Evolutionary conservation across 2,888 invertebrate species (phyloP), one percentile per base, ranked within the genome.

Genomic region (Plebejus melissa): DNA sequence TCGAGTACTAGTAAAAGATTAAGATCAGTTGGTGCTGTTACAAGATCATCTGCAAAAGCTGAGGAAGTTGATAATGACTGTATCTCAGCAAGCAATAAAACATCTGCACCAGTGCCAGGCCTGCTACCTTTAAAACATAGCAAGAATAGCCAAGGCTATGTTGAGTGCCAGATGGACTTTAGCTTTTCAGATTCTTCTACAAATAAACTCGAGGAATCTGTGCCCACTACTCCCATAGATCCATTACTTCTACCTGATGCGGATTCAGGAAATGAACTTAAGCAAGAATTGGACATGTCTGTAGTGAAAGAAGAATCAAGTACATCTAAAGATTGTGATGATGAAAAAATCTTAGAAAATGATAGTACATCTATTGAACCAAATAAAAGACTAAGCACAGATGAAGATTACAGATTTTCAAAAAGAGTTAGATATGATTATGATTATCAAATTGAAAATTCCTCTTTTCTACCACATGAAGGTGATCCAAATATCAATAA

Each of bases 21-120:
- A 86, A 82, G 96, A 71, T 95, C 95, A 74, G 95, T 95, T n/a
- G 96, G 96, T 76, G 96, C 96, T 77, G 95, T 96, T 65, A 96
- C 96, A 22, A 86, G 96, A 76, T 95, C 95, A 28, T 94, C 95
- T 75, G 89, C 95, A 16, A 94, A 90, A 82, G 91, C 89, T 77
- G 91, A 94, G 83, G 92, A 91, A 76, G 79, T 81, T 58, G 76
- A 82, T 38, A 91, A 92, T 78, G 90, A 91, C 58, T 75, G 82
- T 69, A 77, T 82, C 32, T 77, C 81, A 65, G 77, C 83, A 46
- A 84, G 83, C 79, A 83, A 82, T 75, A 94, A 93, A 80, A 85
- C 88, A 60, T 83, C 85, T 77, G 89, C 87, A 36, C 93, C 93
- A 58, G 86, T 94, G 60, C 94, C 94, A 77, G 94, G 93, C 76